These are phyloP conservation scores for Muscicapa comitata DNA, from an alignment of 2,797 vertebrate genomes.

Conservation along the genomic window DNA sequence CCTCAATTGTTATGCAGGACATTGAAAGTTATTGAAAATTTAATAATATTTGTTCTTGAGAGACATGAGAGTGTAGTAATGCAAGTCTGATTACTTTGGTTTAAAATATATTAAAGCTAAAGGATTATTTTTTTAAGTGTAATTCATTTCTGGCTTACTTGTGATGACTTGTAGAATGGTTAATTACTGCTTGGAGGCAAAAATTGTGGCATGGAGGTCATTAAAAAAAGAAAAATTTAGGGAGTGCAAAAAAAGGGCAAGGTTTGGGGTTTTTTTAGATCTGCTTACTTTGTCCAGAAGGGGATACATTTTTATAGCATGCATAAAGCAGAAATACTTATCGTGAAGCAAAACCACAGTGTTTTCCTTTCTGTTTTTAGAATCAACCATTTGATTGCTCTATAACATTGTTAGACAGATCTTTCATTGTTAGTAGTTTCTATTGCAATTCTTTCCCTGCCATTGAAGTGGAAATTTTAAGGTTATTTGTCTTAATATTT, in stretches of 20 bases:
- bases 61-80: slow-evolving; percentile 68
- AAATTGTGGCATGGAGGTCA: slow-evolving; percentile 74
- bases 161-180: slow-evolving; percentile 79
- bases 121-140: slow-evolving; percentile 50
- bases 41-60: slow-evolving; percentile 66
- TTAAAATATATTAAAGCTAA: slow-evolving; percentile 73
- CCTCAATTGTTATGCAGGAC: slow-evolving; percentile 50
- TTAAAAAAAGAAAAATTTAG: slow-evolving; percentile 76
- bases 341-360: slow-evolving; percentile 58
- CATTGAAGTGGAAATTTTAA: neutral
- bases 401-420: neutral
- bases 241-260: slow-evolving; percentile 51
- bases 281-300: slow-evolving; percentile 63
- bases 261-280: neutral
- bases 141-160: slow-evolving; percentile 73
- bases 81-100: slow-evolving; percentile 80
- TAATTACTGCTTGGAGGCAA: slow-evolving; percentile 78
- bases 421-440: neutral
- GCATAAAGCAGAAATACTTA: slow-evolving; percentile 65
- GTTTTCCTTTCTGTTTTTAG: slow-evolving; percentile 68
- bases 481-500: neutral
- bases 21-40: slow-evolving; percentile 58
- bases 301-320: slow-evolving; percentile 52
- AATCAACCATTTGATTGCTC: slow-evolving; percentile 23
- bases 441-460: neutral